These are phyloP conservation scores for Salticus scenicus DNA, from an alignment of 2,888 invertebrate species.

Conservation along the genomic window DNA sequence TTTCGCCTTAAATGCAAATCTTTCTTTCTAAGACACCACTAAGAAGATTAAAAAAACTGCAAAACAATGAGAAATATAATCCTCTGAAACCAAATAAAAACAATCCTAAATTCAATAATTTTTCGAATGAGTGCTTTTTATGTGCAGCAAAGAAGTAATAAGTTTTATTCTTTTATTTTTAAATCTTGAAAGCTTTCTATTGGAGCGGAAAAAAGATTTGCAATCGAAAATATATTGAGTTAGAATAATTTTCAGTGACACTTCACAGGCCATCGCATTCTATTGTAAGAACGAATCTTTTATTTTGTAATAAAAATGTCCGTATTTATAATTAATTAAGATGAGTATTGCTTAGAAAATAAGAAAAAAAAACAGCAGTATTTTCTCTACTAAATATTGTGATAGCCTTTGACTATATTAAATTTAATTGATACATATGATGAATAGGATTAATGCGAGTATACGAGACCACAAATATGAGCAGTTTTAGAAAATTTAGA, in stretches of 20 bases:
- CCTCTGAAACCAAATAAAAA: slow-evolving; percentile 46
- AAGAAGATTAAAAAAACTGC: slow-evolving; percentile 24
- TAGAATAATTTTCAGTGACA: not conserved
- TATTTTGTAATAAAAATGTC: too few species aligned
- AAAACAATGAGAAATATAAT: slow-evolving; percentile 20
- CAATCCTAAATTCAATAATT: slow-evolving; percentile 43
- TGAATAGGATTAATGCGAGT: too few species aligned
- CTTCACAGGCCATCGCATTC: not conserved
- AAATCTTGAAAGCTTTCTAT: not conserved
- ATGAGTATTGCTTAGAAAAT: too few species aligned
- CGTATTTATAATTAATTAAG: too few species aligned
- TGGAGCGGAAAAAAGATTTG: slow-evolving; percentile 34
- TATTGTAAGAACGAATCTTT: too few species aligned
- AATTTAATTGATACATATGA: too few species aligned
- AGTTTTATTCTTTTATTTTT: slow-evolving; percentile 27
- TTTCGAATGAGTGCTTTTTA: slow-evolving; percentile 51
- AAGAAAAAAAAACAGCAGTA: too few species aligned
- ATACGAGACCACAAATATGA: too few species aligned
- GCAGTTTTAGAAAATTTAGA: too few species aligned
- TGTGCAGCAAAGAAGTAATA: slow-evolving; percentile 44
- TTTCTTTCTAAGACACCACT: slow-evolving; percentile 22
- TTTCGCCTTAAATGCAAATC: slow-evolving; percentile 32
- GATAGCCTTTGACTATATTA: too few species aligned
- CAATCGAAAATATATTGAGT: slow-evolving; percentile 23
- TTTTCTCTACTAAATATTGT: too few species aligned